Base-by-base conservation (phyloP, 2,888 invertebrate species). In the Psylliodes chrysocephalus region DNA sequence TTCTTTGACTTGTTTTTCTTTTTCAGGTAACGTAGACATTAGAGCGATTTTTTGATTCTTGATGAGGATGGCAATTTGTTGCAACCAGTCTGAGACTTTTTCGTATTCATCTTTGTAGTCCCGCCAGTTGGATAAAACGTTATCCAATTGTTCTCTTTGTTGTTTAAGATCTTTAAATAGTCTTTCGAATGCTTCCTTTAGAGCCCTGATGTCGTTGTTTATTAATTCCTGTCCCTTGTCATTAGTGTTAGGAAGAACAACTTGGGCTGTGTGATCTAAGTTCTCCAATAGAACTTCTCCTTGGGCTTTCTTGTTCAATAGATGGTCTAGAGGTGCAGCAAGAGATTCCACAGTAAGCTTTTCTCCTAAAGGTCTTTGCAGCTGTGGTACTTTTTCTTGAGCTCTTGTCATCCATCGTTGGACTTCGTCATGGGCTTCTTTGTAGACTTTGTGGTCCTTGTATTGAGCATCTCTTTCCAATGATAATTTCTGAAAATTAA, bases 41-140 rank as follows among this genome's bases (percentile, higher is more conserved):
- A 95, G 83, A 17, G 93, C 91, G 18, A 93, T 88, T 81, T 96
- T 96, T 75, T 95, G 93, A 60, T 94, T 93, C 79, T 96, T 95
- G 8, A 95, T 91, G 6, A 95, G 86, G 74, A 95, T 94, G 75
- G 95, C 95, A 76, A 93, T 93, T 80, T 95, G 95, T 77, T 95
- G 95, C 25, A 96, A 82, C 95, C 95, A 96, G 80, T 96, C 95
- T 53, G 94, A 94, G 12, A 96, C 83, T 64, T 93, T 88, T 79
- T 96, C 95, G 77, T 93, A 95, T 81, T 96, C 95, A 77, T 95
- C 95, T 81, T 95, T 95, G 83, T 93, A 96, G 66, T 94, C 92
- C 59, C 94, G 88, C 93, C 95, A 94, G 76, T 94, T 92, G 55
- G 87, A 86, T 63, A 95, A 88, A 1, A 91, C 93, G 1, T 88